Evolutionary conservation across 2,113 vertebrate species (phyloP), one percentile per base, ranked within the genome.

Genomic region (Apteryx owenii): DNA sequence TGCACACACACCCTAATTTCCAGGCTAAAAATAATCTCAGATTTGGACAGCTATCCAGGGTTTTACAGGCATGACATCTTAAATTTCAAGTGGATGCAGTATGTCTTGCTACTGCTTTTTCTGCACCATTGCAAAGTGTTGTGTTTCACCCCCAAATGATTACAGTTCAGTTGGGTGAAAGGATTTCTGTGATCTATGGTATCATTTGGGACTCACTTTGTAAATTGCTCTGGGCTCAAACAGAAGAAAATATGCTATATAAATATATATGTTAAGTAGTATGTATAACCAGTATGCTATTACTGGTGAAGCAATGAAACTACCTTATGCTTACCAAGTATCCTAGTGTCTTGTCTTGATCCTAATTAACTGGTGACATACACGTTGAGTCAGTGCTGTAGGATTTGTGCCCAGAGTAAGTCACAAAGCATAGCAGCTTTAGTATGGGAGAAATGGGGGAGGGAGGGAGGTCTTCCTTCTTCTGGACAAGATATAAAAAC

Each of bases 361-460:
- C 20, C 3, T 96, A 87, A 94, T 97, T 97, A 96, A 84, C 82
- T 88, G 83, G 89, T 96, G 84, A 36, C 75, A 81, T 77, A 56
- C 79, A 91, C 2, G 14, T 95, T 95, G 88, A 96, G 94, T 93
- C 96, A 93, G 70, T 89, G 76, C 92, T 95, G 54, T 85, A 97
- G 95, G 75, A 96, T 84, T 36, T 50, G 51, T 94, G 92, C 81
- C 64, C 89, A 97, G 95, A 97, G 81, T 89, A 96, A 96, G 82
- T 95, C 89, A 93, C 89, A 81, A 85, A 96, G 48, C 73, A 58
- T 68, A 85, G 73, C 71, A 92, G 80, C 73, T 97, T 94, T 31
- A 77, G 13, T 89, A 85, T 5, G 2, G 81, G 80, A 88, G 88
- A 81, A 81, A 90, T 80, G 26, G 64, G 65, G 53, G 83, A 87